These are phyloP conservation scores for Neolamprologus caudopunctatus DNA, from an alignment of 2,113 vertebrate genomes.

Conservation along the genomic window DNA sequence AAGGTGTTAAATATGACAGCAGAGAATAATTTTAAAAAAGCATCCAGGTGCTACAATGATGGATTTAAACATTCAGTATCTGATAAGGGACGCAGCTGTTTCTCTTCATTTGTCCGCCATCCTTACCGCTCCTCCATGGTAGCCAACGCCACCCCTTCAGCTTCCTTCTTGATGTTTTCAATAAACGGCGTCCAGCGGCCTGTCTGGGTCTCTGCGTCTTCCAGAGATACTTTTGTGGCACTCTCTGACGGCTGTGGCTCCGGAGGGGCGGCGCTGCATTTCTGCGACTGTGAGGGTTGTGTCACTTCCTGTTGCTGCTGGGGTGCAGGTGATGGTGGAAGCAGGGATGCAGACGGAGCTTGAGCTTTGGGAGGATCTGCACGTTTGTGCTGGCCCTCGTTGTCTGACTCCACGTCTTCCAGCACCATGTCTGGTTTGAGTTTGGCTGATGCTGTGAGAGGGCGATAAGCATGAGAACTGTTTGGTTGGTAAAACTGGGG, in stretches of 20 bases:
- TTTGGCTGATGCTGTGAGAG: constrained; percentile 36
- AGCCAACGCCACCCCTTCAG: constrained; percentile 54
- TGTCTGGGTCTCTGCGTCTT: constrained; percentile 72
- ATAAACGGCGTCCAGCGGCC: constrained; percentile 71
- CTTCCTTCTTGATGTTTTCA: constrained; percentile 65
- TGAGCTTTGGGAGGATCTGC: not conserved
- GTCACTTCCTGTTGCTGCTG: not conserved
- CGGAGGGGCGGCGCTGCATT: not conserved
- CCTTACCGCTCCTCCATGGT: constrained; percentile 72
- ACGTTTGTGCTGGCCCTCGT: constrained; percentile 23
- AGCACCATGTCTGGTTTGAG: constrained; percentile 61
- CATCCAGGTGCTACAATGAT: not conserved
- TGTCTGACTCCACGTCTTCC: constrained; percentile 63
- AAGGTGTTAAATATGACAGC: not conserved
- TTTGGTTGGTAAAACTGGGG: not conserved
- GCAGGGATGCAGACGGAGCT: not conserved
- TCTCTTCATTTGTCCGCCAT: not conserved
- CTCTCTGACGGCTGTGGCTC: not conserved
- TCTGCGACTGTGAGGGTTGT: not conserved
- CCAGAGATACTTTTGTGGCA: not conserved
- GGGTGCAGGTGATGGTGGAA: not conserved
- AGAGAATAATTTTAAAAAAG: not conserved
- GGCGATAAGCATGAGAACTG: not conserved
- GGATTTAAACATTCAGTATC: not conserved
- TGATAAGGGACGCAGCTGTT: not conserved